Conservation (phyloP, 2,888 invertebrate genomes). For the Shargacucullia verbasci region DNA sequence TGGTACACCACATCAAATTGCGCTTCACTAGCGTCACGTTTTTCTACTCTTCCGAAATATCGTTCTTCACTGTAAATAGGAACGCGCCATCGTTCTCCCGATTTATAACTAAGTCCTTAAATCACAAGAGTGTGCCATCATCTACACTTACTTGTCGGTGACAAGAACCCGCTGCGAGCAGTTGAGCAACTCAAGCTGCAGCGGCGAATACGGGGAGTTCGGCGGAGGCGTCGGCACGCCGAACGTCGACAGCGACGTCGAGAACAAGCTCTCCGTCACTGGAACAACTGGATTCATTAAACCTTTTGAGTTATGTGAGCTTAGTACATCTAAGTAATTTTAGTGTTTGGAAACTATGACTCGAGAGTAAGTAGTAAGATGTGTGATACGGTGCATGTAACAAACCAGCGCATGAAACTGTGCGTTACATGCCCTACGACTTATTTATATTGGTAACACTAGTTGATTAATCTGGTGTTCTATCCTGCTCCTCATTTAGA, state of each 20-base stretch:
- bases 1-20: slow-evolving; percentile 3
- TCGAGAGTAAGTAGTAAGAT: slow-evolving; percentile 18
- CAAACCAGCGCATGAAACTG: no score
- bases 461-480: no score
- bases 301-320: slow-evolving; percentile 43
- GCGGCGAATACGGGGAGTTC: slow-evolving; percentile 91
- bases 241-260: slow-evolving; percentile 90
- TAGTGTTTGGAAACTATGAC: slow-evolving; percentile 25
- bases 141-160: slow-evolving; percentile 77
- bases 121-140: no score
- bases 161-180: slow-evolving; percentile 86
- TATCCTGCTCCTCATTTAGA: no score
- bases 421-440: no score
- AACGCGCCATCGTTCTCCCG: no score
- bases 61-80: no score
- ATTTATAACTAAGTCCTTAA: no score
- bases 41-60: slow-evolving; percentile 1
- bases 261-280: slow-evolving; percentile 92
- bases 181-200: slow-evolving; percentile 91
- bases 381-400: no score
- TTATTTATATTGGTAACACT: no score
- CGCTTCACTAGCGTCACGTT: slow-evolving; percentile 4
- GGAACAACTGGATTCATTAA: slow-evolving; percentile 61
- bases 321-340: slow-evolving; percentile 41
- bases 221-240: slow-evolving; percentile 92